Evolutionary conservation across 2,113 vertebrate genomes (phyloP), one percentile per base, ranked within the genome.

Genomic region (Rhinoderma darwinii): DNA sequence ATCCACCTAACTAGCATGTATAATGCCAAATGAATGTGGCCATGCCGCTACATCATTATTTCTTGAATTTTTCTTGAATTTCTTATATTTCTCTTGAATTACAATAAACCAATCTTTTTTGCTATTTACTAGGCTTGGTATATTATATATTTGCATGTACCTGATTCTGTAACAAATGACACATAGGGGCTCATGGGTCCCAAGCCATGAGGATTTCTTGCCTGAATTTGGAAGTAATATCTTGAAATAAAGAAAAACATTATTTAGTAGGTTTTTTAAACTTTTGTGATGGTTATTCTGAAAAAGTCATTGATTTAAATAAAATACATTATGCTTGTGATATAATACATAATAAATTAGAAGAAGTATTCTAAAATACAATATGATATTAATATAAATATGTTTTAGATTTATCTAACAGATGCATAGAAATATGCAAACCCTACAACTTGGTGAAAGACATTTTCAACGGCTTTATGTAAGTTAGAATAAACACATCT

Each of bases 141-240:
- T 32, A 32, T 32, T 66, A 35, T 5, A 8, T 37, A 37, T 70
- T 3, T 8, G 5, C 66, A 20, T 70, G 32, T 70, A 99, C 98
- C 98, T 95, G 98, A 99, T 92, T 99, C 98, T 41, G 98, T 99
- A 79, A 98, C 92, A 89, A 98, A 99, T 20, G 94, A 96, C 77
- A 99, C 94, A 0, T 96, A 97, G 30, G 97, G 94, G 74, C 98
- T 99, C 89, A 99, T 17, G 9, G 97, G 98, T 73, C 98, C 98
- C 68, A 97, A 95, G 88, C 98, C 98, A 81, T 97, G 96, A 47
- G 96, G 93, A 90, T 99, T 99, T 91, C 96, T 97, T 77, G 98
- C 97, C 92, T 98, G 98, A 74, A 99, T 97, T 96, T 95, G 97
- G 93, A 99, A 99, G 91, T 99, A 99, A 93, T 99, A 99, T 90